Evolutionary conservation across 2,797 vertebrate species (phyloP).

Genomic region (Lepidocolaptes lacrymiger): DNA sequence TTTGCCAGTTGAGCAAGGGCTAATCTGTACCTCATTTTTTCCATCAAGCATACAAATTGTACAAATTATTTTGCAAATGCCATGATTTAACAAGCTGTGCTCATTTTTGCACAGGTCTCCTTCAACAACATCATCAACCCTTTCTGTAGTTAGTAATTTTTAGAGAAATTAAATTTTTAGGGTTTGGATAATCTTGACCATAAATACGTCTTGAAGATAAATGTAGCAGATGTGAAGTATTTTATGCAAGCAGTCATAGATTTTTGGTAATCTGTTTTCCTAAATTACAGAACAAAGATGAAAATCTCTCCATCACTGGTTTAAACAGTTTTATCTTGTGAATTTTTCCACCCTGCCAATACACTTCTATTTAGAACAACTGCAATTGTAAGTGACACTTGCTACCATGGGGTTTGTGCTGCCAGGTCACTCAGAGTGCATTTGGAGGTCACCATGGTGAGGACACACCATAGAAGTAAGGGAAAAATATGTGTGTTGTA

Average conservation of each 20-base stretch:
- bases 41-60: background rate
- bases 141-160: background rate
- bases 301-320: background rate
- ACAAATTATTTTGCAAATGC: background rate
- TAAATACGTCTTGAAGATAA: background rate
- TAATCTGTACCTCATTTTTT: background rate
- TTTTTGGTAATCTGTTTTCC: background rate
- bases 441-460: background rate
- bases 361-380: slow-evolving; percentile 8
- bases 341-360: background rate
- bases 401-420: background rate
- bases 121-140: background rate
- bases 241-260: background rate
- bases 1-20: background rate
- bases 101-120: background rate
- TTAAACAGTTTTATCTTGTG: background rate
- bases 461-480: background rate
- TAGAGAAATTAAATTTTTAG: background rate
- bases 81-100: background rate
- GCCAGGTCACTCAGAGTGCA: background rate
- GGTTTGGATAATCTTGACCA: background rate
- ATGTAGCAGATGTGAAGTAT: background rate
- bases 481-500: background rate
- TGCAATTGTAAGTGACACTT: background rate
- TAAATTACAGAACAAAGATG: background rate